Evolutionary conservation across 2,797 vertebrate species (phyloP).

Genomic region (Sebastes hubbsi): DNA sequence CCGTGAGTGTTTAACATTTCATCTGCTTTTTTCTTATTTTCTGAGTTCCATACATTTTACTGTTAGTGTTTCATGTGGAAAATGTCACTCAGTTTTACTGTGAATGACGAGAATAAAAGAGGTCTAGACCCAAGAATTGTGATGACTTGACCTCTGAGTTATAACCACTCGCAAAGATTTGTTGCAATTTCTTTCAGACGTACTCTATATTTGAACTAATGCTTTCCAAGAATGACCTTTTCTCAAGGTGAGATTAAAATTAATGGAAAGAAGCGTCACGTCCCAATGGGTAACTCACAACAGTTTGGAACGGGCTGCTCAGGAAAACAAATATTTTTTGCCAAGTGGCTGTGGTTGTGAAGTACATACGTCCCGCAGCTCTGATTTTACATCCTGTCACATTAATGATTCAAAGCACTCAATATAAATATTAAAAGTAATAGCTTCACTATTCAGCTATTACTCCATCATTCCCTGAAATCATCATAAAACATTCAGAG

Average conservation of each 20-base stretch:
- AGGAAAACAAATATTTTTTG: slow-evolving; percentile 92
- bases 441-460: slow-evolving; percentile 99
- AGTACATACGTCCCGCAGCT: slow-evolving; percentile 94
- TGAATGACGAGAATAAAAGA: not conserved
- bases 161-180: slow-evolving; percentile 44
- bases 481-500: slow-evolving; percentile 99
- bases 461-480: slow-evolving; percentile 98
- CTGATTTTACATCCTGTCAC: slow-evolving; percentile 99
- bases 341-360: slow-evolving; percentile 88
- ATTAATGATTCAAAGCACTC: slow-evolving; percentile 99
- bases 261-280: slow-evolving; percentile 22
- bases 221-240: slow-evolving; percentile 55
- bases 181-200: slow-evolving; percentile 14
- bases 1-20: not conserved
- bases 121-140: not conserved
- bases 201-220: slow-evolving; percentile 19
- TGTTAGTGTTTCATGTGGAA: not conserved
- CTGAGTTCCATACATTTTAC: not conserved
- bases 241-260: slow-evolving; percentile 72
- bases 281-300: slow-evolving; percentile 37
- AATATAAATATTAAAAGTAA: slow-evolving; percentile 99
- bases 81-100: not conserved
- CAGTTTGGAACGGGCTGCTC: slow-evolving; percentile 76
- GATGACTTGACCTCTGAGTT: slow-evolving; percentile 49
- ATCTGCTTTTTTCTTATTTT: not conserved